phyloP scores from a whole-genome alignment of 2,888 invertebrate genomes.

The Drosophila yooni region DNA sequence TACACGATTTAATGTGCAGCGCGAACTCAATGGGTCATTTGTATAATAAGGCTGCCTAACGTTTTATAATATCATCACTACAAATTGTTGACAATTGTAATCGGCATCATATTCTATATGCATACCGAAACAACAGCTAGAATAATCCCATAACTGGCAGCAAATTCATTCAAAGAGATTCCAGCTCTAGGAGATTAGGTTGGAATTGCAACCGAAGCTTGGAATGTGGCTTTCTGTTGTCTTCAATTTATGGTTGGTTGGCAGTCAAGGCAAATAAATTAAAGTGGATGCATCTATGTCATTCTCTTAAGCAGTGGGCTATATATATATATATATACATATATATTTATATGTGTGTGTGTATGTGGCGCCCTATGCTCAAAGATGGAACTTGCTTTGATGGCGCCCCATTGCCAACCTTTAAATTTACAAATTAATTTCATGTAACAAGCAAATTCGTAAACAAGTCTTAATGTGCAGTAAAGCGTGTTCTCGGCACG shows the following conservation, averaged over 20 bases:
- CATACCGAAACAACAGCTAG: background rate
- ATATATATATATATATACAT: background rate
- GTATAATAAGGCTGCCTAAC: background rate
- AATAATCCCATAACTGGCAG: background rate
- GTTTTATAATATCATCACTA: constrained; percentile 1
- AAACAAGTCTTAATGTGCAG: constrained; percentile 82
- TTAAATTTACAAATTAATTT: constrained; percentile 82
- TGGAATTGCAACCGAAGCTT: background rate
- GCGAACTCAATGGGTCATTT: constrained; percentile 25
- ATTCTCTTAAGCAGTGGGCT: background rate
- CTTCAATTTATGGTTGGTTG: constrained; percentile 9
- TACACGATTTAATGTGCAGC: constrained; percentile 48
- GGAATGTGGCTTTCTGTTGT: background rate
- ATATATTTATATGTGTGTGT: background rate
- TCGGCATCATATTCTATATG: background rate
- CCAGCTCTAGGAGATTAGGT: background rate
- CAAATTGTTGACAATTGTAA: constrained; percentile 1
- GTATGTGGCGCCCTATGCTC: constrained; percentile 1
- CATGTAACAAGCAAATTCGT: constrained; percentile 80
- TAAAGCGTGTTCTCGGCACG: constrained; percentile 71
- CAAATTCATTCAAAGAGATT: background rate
- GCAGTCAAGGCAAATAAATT: constrained; percentile 48
- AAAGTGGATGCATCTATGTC: constrained; percentile 47
- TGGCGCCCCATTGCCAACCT: constrained; percentile 59
- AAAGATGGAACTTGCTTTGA: constrained; percentile 22